phyloP scores from a whole-genome alignment of 2,113 vertebrate genomes.

The Emydocephalus ijimae region DNA sequence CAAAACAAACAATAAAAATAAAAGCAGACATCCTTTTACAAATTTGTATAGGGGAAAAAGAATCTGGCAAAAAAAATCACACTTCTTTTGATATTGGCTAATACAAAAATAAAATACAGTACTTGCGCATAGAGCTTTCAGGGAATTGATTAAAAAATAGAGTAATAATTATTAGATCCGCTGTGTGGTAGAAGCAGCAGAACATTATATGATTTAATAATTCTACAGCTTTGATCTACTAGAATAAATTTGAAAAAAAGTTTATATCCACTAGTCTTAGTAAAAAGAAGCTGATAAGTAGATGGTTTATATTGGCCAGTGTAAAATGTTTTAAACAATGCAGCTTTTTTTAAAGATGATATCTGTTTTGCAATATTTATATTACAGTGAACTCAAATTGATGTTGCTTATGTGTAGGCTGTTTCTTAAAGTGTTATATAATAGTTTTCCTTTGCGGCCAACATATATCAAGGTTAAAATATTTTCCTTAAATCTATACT shows the following conservation, averaged over 20 bases:
- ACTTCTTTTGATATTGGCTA: neutral
- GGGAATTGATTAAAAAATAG: neutral
- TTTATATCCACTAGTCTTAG: neutral
- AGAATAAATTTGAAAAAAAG: neutral
- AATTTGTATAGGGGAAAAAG: neutral
- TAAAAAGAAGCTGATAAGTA: slow-evolving; percentile 14
- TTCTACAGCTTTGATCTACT: neutral
- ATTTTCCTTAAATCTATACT: neutral
- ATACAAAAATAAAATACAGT: neutral
- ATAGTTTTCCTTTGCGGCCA: neutral
- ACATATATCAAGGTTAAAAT: neutral
- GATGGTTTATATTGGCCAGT: neutral
- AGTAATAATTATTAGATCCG: neutral
- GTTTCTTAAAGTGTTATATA: neutral
- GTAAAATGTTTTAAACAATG: neutral
- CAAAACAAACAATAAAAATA: neutral
- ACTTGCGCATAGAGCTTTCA: neutral
- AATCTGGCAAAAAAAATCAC: neutral
- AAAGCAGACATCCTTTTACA: neutral
- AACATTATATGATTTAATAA: neutral
- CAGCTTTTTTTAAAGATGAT: neutral
- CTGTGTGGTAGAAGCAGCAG: neutral
- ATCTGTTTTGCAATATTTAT: neutral
- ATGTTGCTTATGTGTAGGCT: neutral
- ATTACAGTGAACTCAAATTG: neutral